Evolutionary conservation across 2,888 invertebrate species (phyloP), one percentile per base, ranked within the genome.

Genomic region (Drosophila lacicola): DNA sequence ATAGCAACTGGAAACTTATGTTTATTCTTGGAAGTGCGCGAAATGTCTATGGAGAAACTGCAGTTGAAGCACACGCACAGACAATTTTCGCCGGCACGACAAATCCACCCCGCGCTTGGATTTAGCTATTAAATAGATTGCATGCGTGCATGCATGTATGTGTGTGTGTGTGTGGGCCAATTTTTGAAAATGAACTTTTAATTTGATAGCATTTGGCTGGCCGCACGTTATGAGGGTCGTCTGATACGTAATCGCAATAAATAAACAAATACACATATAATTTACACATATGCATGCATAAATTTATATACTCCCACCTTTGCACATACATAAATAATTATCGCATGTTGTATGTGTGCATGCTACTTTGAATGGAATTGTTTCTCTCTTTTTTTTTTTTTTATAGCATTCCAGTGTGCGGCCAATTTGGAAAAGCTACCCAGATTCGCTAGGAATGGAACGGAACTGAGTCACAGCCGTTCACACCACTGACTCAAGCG

Each of bases 111-210:
- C 69, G 74, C 73, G 78, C 78, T 78, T 78, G 61, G 78, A 74
- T 77, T 64, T 70, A 60, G 21, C 53, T 53, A 49, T 56, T 50
- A 60, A 55, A 46, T 46, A 19, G 39, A 37, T 56, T 53, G 37
- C 17, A 55, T 29, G 9, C 17, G 17, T 17, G 17, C 17, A 17
- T 17, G 17, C 17, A 17, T 21, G 37, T 42, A 11, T 58, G 56
- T 58, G 29, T 46, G 49, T 54, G n/a, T 39, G 33, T 65, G 45
- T 71, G 70, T 71, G 51, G 64, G 73, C 65, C 79, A 85, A 63
- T 84, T 87, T 55, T 78, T 71, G 75, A 75, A 64, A 76, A 62
- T 64, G 68, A 79, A 77, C 77, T 80, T 76, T 65, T 69, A 82
- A 80, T 77, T 82, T 60, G 57, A 68, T 50, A 85, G 69, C 55